These are phyloP conservation scores for Orthonychiurus folsomi DNA, from an alignment of 2,888 invertebrate genomes.

Conservation along the genomic window DNA sequence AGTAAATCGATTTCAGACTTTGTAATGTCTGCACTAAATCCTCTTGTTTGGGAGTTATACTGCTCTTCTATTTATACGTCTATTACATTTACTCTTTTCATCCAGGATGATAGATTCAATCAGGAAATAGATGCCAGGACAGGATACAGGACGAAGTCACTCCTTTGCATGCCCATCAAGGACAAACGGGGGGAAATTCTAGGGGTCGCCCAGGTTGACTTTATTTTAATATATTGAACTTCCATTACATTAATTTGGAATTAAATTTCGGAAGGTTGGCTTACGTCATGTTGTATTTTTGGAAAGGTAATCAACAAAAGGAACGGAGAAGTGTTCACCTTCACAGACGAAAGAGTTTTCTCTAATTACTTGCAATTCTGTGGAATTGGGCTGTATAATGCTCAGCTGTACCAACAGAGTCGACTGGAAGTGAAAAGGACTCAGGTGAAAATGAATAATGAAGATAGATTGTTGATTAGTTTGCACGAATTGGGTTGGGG, in stretches of 20 bases:
- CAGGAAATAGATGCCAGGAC: slow-evolving; percentile 87
- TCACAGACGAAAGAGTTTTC: slow-evolving; percentile 83
- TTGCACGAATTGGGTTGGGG: background rate
- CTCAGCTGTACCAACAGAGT: slow-evolving; percentile 90
- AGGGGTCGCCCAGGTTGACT: slow-evolving; percentile 95
- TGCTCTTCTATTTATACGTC: background rate
- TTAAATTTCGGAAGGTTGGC: background rate
- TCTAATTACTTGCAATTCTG: slow-evolving; percentile 90
- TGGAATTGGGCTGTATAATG: slow-evolving; percentile 88
- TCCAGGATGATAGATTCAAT: slow-evolving; percentile 78
- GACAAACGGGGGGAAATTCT: slow-evolving; percentile 90
- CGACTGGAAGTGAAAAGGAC: slow-evolving; percentile 91
- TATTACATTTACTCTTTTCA: slow-evolving; percentile 30
- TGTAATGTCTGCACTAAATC: too few relatives aligned
- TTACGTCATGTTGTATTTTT: too few relatives aligned
- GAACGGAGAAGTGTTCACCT: slow-evolving; percentile 71
- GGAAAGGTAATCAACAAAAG: slow-evolving; percentile 77
- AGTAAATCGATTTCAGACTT: slow-evolving; percentile 26
- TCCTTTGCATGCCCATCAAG: slow-evolving; percentile 92
- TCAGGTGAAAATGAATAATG: slow-evolving; percentile 51
- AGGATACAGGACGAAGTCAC: slow-evolving; percentile 82
- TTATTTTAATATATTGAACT: slow-evolving; percentile 42
- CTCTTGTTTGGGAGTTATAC: background rate
- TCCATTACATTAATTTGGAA: too few relatives aligned
- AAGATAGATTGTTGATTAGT: background rate